Evolutionary conservation across 1,140 invertebrate species (phyloP).

Genomic region (Panagrolaimus sp.): DNA sequence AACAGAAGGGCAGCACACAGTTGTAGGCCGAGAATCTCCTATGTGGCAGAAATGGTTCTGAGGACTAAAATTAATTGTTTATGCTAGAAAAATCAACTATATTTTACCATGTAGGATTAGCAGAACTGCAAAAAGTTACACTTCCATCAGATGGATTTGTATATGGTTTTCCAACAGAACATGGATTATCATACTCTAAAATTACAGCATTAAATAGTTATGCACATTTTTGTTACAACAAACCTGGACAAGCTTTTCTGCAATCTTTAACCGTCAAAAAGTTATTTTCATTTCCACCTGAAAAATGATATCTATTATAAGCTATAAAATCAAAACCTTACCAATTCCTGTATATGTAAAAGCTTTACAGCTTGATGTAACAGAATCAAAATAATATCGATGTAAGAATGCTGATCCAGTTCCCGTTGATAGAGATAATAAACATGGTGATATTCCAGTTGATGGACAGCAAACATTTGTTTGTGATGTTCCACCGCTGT

Average conservation of each 20-base stretch:
- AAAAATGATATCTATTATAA: too few relatives aligned
- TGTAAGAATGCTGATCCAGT: constrained; percentile 63
- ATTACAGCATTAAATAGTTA: not conserved
- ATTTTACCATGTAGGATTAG: constrained; percentile 14
- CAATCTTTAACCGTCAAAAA: constrained; percentile 22
- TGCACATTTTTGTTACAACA: not conserved
- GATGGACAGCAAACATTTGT: constrained; percentile 3
- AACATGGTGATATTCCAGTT: constrained; percentile 15
- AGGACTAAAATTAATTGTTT: not conserved
- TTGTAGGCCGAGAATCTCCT: constrained; percentile 15
- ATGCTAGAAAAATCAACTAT: too few relatives aligned
- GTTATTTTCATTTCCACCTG: constrained; percentile 25
- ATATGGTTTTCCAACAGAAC: constrained; percentile 10
- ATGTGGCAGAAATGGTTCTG: constrained; percentile 14
- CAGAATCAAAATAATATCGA: constrained; percentile 62
- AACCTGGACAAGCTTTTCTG: constrained; percentile 22
- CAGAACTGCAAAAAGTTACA: constrained; percentile 13
- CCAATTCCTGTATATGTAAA: constrained; percentile 25
- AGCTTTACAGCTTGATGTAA: constrained; percentile 61
- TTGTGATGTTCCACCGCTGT: not conserved
- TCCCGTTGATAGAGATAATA: constrained; percentile 51
- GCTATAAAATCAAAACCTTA: too few relatives aligned
- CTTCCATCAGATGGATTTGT: constrained; percentile 16
- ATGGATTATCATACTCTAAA: constrained; percentile 26
- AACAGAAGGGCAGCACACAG: constrained; percentile 18